Percentiles rank a stretch among this genome's conserved stretches.
These are phyloP conservation scores for Malacoraja senta DNA, from an alignment of 2,797 vertebrate species.

Conservation along the genomic window DNA sequence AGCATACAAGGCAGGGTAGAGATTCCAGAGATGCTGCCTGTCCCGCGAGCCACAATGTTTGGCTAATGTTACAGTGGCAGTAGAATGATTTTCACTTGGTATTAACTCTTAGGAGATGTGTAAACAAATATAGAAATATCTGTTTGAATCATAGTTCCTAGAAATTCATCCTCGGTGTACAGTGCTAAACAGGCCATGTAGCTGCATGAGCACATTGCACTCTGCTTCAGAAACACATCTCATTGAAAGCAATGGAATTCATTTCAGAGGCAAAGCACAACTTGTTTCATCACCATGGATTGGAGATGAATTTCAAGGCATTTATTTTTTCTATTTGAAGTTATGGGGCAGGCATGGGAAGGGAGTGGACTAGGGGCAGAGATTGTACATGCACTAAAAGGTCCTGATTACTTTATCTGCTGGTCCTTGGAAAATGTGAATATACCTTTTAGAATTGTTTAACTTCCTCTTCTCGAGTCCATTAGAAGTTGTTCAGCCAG, in stretches of 20 bases:
- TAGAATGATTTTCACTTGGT: background rate
- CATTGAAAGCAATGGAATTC: too few relatives aligned
- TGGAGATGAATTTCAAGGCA: too few relatives aligned
- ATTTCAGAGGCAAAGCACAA: too few relatives aligned
- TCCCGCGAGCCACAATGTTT: too few relatives aligned
- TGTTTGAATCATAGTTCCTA: background rate
- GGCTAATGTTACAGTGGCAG: background rate
- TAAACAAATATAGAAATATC: background rate
- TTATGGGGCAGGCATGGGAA: background rate
- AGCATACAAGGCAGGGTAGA: too few relatives aligned
- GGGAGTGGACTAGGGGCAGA: background rate
- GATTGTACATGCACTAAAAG: background rate
- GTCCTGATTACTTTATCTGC: background rate
- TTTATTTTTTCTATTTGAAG: background rate
- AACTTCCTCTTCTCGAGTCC: background rate
- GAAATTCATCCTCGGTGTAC: too few relatives aligned
- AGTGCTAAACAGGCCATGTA: too few relatives aligned
- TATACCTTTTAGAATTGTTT: background rate
- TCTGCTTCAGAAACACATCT: too few relatives aligned
- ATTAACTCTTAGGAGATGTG: background rate
- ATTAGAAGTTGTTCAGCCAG: too few relatives aligned
- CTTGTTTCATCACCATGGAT: too few relatives aligned
- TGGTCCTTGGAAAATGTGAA: background rate
- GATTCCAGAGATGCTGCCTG: too few relatives aligned
- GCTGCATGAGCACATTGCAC: too few relatives aligned